Percentiles rank a stretch among this genome's conserved stretches.
phyloP scores from a whole-genome alignment of 2,113 vertebrate genomes.

The Eurystomus gularis region DNA sequence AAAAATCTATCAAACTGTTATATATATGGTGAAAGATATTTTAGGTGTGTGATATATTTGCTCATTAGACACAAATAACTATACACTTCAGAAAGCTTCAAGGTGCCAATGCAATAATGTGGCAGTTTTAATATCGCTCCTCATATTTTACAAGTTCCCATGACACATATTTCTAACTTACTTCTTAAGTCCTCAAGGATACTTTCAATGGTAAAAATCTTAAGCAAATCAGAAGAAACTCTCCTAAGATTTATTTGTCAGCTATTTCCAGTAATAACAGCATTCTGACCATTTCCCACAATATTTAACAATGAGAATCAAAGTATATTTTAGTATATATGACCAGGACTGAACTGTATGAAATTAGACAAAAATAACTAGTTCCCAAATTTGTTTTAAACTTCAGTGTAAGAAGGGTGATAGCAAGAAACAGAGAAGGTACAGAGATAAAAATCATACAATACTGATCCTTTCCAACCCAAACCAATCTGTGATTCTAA shows the following conservation, averaged over 20 bases:
- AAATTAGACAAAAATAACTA: background rate
- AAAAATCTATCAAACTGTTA: background rate
- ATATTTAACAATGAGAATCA: background rate
- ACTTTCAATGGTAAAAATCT: background rate
- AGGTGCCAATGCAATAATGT: background rate
- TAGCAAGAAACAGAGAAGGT: background rate
- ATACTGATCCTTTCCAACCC: background rate
- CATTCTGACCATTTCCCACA: background rate
- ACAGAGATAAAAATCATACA: background rate
- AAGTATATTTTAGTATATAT: background rate
- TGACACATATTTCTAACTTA: background rate
- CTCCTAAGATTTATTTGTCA: background rate
- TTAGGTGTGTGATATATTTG: background rate
- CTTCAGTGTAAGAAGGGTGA: background rate
- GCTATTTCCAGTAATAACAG: background rate
- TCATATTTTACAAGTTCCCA: background rate
- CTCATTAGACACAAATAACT: background rate
- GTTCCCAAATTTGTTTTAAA: background rate
- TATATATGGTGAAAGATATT: background rate
- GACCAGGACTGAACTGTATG: background rate
- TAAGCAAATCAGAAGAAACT: background rate
- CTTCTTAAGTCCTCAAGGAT: background rate
- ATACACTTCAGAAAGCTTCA: background rate
- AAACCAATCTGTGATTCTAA: too few species aligned
- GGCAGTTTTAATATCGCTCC: background rate